Base-by-base conservation (phyloP, 2,797 vertebrate genomes). In the Acridotheres tristis region DNA sequence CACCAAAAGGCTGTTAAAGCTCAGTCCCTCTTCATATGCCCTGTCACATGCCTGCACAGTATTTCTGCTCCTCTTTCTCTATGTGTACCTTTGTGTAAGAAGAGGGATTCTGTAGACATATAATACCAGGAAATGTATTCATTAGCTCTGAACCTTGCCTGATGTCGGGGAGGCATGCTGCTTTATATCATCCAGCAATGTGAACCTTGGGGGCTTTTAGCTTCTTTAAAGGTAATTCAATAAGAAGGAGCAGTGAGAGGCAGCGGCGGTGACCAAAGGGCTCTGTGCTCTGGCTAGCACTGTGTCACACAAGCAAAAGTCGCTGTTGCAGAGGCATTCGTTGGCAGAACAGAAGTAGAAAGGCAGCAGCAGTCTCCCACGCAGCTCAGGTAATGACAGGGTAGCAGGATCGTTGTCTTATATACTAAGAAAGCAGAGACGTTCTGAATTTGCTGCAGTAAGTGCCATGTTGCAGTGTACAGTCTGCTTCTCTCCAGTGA, bases 321-420 rank as follows among this genome's bases (percentile, higher is more conserved):
- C 5, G 1, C 82, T 43, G 65, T 63, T 4, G 4, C 63, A 55
- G 76, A 58, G 30, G 36, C 55, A 57, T n/a, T 88, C 73, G 32
- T 9, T 38, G 69, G 66, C 5, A 8, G 68, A 87, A 69, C 54
- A 77, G 83, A 62, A 54, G 75, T 1, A 20, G 27, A 51, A 84
- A 88, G 81, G 66, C 68, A 48, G 90, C 43, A 75, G 79, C 89
- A 11, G 38, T 42, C 88, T 93, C 89, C 83, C 51, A 86, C 40
- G 1, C 88, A 95, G 84, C 83, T 82, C 1, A 2, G 63, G 21
- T 84, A 91, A 79, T 36, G 73, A 59, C 69, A 88, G 88, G 63
- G 83, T 48, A 88, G 73, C 89, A 73, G 76, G 48, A 84, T 57
- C 42, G 1, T 32, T 78, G 59, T 63, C 80, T 76, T 79, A 23